A percentile compares a stretch with the other conserved stretches of the same genome.
These are phyloP conservation scores for Pipistrellus kuhlii DNA, from an alignment of 2,797 vertebrate genomes.

Conservation along the genomic window DNA sequence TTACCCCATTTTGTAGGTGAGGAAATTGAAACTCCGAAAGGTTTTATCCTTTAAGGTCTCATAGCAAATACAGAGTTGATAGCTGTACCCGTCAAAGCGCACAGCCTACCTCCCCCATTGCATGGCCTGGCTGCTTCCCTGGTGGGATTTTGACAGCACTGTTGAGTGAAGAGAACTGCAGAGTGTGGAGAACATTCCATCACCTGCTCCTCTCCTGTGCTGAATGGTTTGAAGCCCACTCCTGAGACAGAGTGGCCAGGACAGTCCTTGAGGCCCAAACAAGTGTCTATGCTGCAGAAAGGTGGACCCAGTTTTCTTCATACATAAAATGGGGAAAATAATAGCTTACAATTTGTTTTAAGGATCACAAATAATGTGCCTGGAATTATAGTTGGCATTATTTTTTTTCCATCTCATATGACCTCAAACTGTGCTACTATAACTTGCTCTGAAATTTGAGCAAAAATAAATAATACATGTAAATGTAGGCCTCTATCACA, in stretches of 20 bases:
- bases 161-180: neutral
- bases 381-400: neutral
- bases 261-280: neutral
- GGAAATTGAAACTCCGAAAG: neutral
- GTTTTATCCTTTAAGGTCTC: neutral
- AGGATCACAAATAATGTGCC: neutral
- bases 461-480: conserved; percentile 41
- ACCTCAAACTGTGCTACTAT: conserved; percentile 5
- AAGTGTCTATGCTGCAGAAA: neutral
- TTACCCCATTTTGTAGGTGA: neutral
- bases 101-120: neutral
- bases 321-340: neutral
- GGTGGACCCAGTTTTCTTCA: neutral
- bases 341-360: neutral
- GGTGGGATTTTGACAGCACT: neutral
- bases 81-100: neutral
- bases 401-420: conserved; percentile 38
- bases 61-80: neutral
- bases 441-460: conserved; percentile 27
- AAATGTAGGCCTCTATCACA: neutral
- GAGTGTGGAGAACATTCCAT: neutral
- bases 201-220: neutral
- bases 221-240: neutral
- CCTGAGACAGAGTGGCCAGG: neutral
- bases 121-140: neutral